Evolutionary conservation across 2,113 vertebrate species (phyloP), one percentile per base, ranked within the genome.

Genomic region (Gallinago undulata): DNA sequence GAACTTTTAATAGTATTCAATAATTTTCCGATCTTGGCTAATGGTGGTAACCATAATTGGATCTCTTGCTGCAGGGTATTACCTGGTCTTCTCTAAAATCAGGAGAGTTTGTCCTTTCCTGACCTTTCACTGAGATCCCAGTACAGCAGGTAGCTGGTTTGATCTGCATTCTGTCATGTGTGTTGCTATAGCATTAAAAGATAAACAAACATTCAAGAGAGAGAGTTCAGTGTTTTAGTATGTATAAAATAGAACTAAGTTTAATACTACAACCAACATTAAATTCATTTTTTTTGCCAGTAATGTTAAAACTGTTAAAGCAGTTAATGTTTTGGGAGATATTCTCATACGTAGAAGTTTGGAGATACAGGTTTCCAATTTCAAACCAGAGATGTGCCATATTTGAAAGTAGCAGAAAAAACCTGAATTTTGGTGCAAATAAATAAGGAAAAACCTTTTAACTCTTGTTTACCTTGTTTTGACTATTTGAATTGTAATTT

Each of bases 21-120:
- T 97, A 94, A 81, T 97, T 96, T 96, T 94, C 87, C 78, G 80
- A 77, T 43, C 47, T 89, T 77, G 84, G 55, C 81, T 97, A 84
- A 84, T 67, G 59, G 17, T 73, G 30, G 55, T 21, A 51, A 31
- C 53, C 15, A 10, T 74, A 74, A 84, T 78, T 87, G 56, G n/a
- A 91, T 69, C 33, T 82, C 78, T 68, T 86, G 70, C 74, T 94
- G 39, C 57, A 89, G 64, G 53, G 24, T 89, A 22, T 78, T 81
- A 87, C 18, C 30, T n/a, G 35, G 67, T 93, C 21, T 48, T 23
- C 66, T 81, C 56, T 55, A 75, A 76, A 92, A 63, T 31, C 15
- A 41, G 70, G 53, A 90, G 43, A 60, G n/a, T 89, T 70, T 90
- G 41, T 74, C n/a, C 31, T 90, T 63, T 57, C n/a, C 59, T 53